Percentiles rank a stretch among this genome's conserved stretches.
phyloP scores from a whole-genome alignment of 2,797 vertebrate species.

The Sitta carolinensis region DNA sequence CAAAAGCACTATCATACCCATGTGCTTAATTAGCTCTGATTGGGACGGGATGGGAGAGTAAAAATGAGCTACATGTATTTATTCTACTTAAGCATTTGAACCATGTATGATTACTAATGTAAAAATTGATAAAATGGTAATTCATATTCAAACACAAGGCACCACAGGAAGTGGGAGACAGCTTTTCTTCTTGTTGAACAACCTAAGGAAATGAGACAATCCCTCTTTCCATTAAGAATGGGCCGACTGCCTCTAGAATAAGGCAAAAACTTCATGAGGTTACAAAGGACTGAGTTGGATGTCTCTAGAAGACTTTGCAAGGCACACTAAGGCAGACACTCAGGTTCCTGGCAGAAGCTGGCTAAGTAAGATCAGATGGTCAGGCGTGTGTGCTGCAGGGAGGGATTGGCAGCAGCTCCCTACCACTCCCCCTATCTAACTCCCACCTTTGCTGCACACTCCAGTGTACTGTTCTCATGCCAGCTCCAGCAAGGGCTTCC shows the following conservation, averaged over 20 bases:
- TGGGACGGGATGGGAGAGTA: not conserved
- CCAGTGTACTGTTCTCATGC: accelerated
- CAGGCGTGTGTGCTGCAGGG: accelerated
- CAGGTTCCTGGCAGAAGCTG: not conserved
- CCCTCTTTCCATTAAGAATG: not conserved
- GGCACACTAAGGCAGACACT: not conserved
- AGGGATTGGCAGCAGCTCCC: not conserved
- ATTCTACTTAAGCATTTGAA: not conserved
- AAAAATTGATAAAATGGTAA: not conserved
- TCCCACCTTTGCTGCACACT: not conserved
- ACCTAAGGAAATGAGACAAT: not conserved
- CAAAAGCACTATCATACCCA: not conserved
- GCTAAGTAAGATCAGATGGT: not conserved
- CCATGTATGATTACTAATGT: not conserved
- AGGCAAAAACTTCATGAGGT: not conserved
- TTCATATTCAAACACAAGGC: not conserved
- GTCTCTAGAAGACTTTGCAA: not conserved
- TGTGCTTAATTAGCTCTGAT: not conserved
- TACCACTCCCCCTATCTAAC: accelerated
- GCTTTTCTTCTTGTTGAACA: not conserved
- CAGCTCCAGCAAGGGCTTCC: not conserved
- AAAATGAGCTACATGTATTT: not conserved
- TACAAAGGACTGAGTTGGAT: not conserved
- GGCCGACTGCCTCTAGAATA: not conserved
- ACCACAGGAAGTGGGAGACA: not conserved